Percentiles rank a stretch among this genome's conserved stretches.
These are phyloP conservation scores for Rhinatrema bivittatum DNA, from an alignment of 2,797 vertebrate species.

Conservation along the genomic window DNA sequence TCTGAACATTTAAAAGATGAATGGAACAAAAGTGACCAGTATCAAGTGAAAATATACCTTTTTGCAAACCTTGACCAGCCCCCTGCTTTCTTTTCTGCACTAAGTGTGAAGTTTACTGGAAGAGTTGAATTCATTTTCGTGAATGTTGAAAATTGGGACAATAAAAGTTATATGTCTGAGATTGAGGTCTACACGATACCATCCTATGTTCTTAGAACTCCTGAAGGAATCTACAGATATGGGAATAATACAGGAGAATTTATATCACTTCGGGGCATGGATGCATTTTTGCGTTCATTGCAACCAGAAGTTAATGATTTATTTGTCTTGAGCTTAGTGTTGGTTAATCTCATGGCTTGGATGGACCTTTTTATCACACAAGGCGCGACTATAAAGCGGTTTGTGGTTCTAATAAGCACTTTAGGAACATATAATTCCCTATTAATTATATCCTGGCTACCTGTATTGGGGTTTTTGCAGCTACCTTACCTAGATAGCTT, in stretches of 20 bases:
- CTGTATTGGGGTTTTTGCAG: constrained; percentile 88
- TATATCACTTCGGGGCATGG: constrained; percentile 88
- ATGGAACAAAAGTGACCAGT: constrained; percentile 76
- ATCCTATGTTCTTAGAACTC: constrained; percentile 90
- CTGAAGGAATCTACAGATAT: constrained; percentile 90
- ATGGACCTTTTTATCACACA: constrained; percentile 98
- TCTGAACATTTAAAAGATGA: constrained; percentile 75
- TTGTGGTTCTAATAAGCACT: constrained; percentile 94
- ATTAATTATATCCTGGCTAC: constrained; percentile 92
- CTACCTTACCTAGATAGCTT: constrained; percentile 87
- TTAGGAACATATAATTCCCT: constrained; percentile 95
- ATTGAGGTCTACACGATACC: constrained; percentile 80
- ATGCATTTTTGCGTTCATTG: constrained; percentile 86
- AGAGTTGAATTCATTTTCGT: constrained; percentile 97
- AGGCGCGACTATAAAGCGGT: constrained; percentile 92
- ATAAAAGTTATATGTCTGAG: constrained; percentile 72
- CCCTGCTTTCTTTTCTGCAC: constrained; percentile 88
- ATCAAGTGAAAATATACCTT: constrained; percentile 86
- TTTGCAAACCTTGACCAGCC: constrained; percentile 86
- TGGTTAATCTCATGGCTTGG: constrained; percentile 96
- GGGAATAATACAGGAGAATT: constrained; percentile 91
- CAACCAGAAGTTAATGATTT: constrained; percentile 96
- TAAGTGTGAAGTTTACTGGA: constrained; percentile 95
- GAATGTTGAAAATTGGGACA: constrained; percentile 82
- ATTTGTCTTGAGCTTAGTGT: constrained; percentile 89